Conservation (phyloP, 2,888 invertebrate genomes). For the Dryobota labecula region DNA sequence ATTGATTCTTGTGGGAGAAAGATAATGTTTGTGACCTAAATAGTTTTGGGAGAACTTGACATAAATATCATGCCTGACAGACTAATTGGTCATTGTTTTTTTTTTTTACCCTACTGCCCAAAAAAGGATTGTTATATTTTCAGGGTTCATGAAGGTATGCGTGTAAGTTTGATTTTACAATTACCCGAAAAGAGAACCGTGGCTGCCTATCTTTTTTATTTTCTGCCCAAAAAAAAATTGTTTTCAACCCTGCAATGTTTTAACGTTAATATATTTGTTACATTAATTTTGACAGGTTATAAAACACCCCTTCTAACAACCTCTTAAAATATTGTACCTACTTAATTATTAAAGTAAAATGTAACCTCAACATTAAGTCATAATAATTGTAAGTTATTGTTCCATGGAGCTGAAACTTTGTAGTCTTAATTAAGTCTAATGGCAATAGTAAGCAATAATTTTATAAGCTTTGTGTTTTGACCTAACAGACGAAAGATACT, state of each 20-base stretch:
- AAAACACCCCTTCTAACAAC: not conserved
- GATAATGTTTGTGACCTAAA: not conserved
- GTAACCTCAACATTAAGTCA: slow-evolving; percentile 13
- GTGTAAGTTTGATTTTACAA: not conserved
- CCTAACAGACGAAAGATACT: not conserved
- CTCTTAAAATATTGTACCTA: not conserved
- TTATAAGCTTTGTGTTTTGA: slow-evolving; percentile 1
- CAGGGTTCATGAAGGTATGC: not conserved
- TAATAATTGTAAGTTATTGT: slow-evolving; percentile 32
- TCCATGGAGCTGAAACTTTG: slow-evolving; percentile 24
- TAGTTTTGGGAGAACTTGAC: not conserved
- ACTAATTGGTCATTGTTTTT: not conserved
- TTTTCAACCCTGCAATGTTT: not conserved
- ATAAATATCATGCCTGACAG: not conserved
- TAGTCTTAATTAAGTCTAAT: slow-evolving; percentile 16
- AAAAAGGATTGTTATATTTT: not conserved
- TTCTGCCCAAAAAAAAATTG: not conserved
- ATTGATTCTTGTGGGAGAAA: slow-evolving; percentile 24
- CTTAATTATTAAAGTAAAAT: not conserved
- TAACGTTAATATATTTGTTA: not conserved
- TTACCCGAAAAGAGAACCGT: not conserved
- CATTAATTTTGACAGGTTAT: not conserved
- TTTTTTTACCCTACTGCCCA: not conserved
- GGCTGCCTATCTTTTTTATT: not conserved
- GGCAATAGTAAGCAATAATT: not conserved